Evolutionary conservation across 2,888 invertebrate species (phyloP), one percentile per base, ranked within the genome.

Genomic region (Diaprepes abbreviatus): DNA sequence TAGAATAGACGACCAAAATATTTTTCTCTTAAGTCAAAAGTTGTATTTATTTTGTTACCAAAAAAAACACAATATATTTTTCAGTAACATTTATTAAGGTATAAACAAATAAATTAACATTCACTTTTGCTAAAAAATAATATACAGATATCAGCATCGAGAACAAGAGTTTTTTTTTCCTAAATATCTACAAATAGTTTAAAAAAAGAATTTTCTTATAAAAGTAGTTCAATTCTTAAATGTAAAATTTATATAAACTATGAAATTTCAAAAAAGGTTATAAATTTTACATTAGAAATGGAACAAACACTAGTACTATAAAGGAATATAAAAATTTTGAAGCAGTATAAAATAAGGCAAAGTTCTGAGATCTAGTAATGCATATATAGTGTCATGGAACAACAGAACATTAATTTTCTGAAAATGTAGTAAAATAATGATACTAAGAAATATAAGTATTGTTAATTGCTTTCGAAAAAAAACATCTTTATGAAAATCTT

Each of bases 21-120:
- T n/a, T n/a, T n/a, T n/a, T n/a, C n/a, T n/a, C n/a, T n/a, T n/a
- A n/a, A n/a, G n/a, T n/a, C n/a, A n/a, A n/a, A n/a, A n/a, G n/a
- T n/a, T n/a, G n/a, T n/a, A n/a, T n/a, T n/a, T n/a, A n/a, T n/a
- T n/a, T n/a, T n/a, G n/a, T n/a, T n/a, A n/a, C n/a, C n/a, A 40
- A 43, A 43, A 43, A 43, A 6, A 43, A 43, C 2, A 19, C 40
- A 1, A 24, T 14, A 24, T 12, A 21, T 24, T 50, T 50, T 50
- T 50, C 7, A 50, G 33, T 55, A 63, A 63, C 63, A 63, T 63
- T 63, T 63, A 63, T 63, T 63, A 54, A 40, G 24, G 43, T 63
- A 40, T 52, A 50, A 63, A 63, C 40, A 58, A 52, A 58, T 19
- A 58, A 57, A 57, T 40, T 58, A 58, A 58, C 58, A 58, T 33